Conservation (phyloP, 2,113 vertebrate species). For the Oryzias javanicus region DNA sequence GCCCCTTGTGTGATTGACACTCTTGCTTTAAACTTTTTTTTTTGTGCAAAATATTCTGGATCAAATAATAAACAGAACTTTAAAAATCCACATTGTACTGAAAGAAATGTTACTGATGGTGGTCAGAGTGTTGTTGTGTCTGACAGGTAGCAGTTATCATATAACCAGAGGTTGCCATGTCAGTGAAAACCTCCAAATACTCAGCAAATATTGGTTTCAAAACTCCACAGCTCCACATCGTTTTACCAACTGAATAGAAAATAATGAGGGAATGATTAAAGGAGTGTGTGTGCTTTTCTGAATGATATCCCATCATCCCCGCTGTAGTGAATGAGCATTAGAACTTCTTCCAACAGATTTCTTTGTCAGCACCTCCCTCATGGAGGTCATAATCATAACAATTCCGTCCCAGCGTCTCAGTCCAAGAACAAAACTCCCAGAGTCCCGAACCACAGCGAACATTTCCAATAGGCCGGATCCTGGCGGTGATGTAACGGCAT, state of each 20-base stretch:
- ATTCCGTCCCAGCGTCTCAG: not conserved
- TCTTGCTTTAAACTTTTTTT: not conserved
- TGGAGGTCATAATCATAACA: conserved; percentile 38
- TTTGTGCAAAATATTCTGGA: too few species aligned
- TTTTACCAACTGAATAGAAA: conserved; percentile 36
- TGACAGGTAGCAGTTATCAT: too few species aligned
- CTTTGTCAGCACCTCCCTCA: conserved; percentile 20
- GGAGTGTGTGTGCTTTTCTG: conserved; percentile 6
- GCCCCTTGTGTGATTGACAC: too few species aligned
- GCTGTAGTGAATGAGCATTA: conserved; percentile 19
- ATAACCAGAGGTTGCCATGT: not conserved
- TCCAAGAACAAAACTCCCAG: conserved; percentile 56
- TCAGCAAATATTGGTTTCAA: conserved; percentile 10
- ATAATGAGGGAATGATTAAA: conserved; percentile 48
- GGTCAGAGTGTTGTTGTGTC: too few species aligned
- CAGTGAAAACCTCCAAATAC: conserved; percentile 16
- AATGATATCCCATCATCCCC: conserved; percentile 9
- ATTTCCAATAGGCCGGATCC: conserved; percentile 75
- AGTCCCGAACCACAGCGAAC: conserved; percentile 64
- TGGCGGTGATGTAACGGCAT: conserved; percentile 65
- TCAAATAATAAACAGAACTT: too few species aligned
- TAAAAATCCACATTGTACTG: too few species aligned
- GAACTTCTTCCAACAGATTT: conserved; percentile 17
- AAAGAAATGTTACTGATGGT: too few species aligned
- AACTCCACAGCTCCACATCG: conserved; percentile 4